These are phyloP conservation scores for Tipula unca DNA, from an alignment of 2,888 invertebrate species.

Conservation along the genomic window DNA sequence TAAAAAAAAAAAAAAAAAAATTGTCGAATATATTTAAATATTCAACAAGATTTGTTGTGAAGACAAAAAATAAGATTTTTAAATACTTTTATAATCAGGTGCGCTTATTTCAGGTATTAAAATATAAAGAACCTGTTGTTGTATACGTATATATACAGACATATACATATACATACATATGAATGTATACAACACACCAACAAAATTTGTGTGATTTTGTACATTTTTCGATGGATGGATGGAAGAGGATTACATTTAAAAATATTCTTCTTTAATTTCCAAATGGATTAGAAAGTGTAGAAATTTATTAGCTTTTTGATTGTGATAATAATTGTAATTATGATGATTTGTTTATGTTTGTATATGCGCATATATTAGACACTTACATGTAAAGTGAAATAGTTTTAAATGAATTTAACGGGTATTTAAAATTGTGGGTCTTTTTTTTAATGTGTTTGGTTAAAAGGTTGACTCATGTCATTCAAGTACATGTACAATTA, in stretches of 20 bases:
- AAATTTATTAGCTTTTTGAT: background rate
- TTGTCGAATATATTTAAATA: slow-evolving; percentile 9
- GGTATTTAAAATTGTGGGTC: background rate
- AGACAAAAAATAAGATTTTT: background rate
- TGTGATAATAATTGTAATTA: background rate
- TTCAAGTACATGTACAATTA: background rate
- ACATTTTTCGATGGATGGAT: background rate
- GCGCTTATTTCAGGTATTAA: slow-evolving; percentile 14
- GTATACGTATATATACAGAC: background rate
- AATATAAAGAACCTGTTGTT: background rate
- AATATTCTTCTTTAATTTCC: background rate
- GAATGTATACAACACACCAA: no score
- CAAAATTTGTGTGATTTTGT: background rate
- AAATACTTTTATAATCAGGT: slow-evolving; percentile 14
- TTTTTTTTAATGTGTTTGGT: background rate
- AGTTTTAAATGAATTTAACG: slow-evolving; percentile 4
- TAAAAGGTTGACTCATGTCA: background rate
- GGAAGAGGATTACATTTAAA: background rate
- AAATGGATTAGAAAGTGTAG: slow-evolving; percentile 2
- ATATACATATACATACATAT: background rate
- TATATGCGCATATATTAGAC: background rate
- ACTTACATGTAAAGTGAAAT: background rate
- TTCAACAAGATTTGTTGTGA: slow-evolving; percentile 4
- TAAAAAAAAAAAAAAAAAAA: background rate
- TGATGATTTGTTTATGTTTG: background rate